Base-by-base conservation (phyloP, 2,797 vertebrate genomes). In the Lutjanus campechanus region DNA sequence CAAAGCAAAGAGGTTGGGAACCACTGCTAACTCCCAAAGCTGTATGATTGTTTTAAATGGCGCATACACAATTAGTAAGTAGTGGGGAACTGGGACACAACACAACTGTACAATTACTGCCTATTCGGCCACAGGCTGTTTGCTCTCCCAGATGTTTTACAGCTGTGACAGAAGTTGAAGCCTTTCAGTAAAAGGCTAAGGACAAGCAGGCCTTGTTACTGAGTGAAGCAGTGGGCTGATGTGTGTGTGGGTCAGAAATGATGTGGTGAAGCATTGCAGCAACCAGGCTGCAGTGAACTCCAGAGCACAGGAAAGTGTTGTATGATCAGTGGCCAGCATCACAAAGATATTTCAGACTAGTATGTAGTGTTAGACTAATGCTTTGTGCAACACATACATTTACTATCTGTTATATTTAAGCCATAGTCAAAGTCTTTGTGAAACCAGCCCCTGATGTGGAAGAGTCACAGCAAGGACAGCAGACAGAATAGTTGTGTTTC, bases 151-250 rank as follows among this genome's bases (percentile, higher is more conserved):
- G 54, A 65, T 54, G 58, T 62, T 47, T 49, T 13, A 16, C 43
- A 61, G 50, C 50, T 77, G 43, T 63, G 79, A 76, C 41, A 22
- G 56, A 68, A 60, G 50, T 69, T 75, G 41, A 71, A 55, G 36
- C 44, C 61, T 75, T 67, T 67, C 16, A 25, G 13, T 8, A 59
- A n/a, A 55, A 61, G 47, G 15, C 20, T 61, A 9, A 44, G 43
- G 20, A 36, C 50, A 22, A 4, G 29, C 46, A 20, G 54, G 46
- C 29, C 25, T 40, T 6, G 53, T 44, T 50, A 29, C 46, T 6
- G 41, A 54, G 17, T 40, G 29, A 69, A 41, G 62, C 61, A 55
- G 20, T 56, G 22, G n/a, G 55, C 16, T 0, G 6, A 61, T 49
- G 49, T 55, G 43, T 36, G 13, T 8, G 7, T 64, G 50, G 20